Percentiles rank a stretch among this genome's conserved stretches.
Evolutionary conservation across 2,113 vertebrate species (phyloP).

Genomic region (Lepidothrix coronata): DNA sequence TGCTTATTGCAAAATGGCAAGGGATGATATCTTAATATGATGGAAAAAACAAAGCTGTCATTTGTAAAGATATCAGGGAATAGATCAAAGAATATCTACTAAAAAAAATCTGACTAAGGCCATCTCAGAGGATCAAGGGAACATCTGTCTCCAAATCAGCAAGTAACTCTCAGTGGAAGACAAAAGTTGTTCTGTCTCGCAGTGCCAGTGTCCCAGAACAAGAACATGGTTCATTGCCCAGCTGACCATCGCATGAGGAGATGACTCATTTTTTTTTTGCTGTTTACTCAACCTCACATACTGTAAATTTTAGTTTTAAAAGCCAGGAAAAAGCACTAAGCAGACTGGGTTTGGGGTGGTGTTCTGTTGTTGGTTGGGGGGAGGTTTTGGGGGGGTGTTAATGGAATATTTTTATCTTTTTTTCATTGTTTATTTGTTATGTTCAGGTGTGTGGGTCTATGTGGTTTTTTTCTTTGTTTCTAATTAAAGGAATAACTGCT

Average conservation of each 20-base stretch:
- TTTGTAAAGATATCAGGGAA: not conserved
- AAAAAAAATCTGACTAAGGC: not conserved
- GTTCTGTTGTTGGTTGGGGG: not conserved
- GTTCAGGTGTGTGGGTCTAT: not conserved
- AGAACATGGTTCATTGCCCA: not conserved
- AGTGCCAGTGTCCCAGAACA: not conserved
- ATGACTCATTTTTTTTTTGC: not conserved
- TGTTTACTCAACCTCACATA: not conserved
- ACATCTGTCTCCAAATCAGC: constrained; percentile 34
- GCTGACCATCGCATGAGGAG: not conserved
- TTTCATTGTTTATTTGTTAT: not conserved
- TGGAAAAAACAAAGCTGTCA: constrained; percentile 24
- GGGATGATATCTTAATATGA: constrained; percentile 34
- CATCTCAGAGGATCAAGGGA: not conserved
- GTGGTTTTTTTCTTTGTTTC: not conserved
- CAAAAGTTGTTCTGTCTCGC: not conserved
- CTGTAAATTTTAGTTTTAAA: not conserved
- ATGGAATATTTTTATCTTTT: not conserved
- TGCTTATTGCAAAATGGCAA: not conserved
- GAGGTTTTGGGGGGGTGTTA: not conserved
- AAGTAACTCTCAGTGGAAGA: not conserved
- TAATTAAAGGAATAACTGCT: not conserved
- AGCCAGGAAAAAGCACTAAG: not conserved
- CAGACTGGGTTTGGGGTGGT: not conserved
- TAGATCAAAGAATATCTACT: constrained; percentile 23